phyloP scores from a whole-genome alignment of 1,140 invertebrate genomes.

The Cyclargus thomasi region DNA sequence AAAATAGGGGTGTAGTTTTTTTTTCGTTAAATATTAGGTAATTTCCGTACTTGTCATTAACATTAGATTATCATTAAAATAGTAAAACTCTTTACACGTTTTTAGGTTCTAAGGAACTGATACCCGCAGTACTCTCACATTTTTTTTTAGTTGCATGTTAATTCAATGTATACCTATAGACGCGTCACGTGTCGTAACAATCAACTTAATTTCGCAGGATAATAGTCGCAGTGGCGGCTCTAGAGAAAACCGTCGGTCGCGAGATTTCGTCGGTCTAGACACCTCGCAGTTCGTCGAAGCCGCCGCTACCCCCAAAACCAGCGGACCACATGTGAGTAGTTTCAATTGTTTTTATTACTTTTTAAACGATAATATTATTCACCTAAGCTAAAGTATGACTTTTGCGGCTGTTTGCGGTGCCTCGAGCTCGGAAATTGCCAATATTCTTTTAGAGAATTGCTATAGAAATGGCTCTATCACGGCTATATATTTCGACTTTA shows the following conservation, averaged over 20 bases:
- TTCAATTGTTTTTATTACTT: slow-evolving; percentile 20
- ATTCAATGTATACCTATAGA: too few relatives aligned
- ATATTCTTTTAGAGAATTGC: background rate
- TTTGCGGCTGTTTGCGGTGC: background rate
- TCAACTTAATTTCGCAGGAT: slow-evolving; percentile 34
- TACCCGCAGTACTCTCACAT: too few relatives aligned
- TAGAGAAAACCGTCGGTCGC: slow-evolving; percentile 47
- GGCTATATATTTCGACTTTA: too few relatives aligned
- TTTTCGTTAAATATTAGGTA: too few relatives aligned
- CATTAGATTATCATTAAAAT: too few relatives aligned
- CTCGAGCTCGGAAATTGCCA: background rate
- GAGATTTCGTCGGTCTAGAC: slow-evolving; percentile 49
- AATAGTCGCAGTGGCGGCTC: slow-evolving; percentile 46
- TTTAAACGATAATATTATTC: slow-evolving; percentile 9
- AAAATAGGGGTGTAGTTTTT: too few relatives aligned
- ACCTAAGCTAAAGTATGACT: background rate
- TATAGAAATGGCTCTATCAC: slow-evolving; percentile 20
- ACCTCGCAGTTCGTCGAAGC: slow-evolving; percentile 34
- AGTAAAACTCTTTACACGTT: too few relatives aligned
- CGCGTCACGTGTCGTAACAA: background rate
- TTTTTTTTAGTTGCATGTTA: too few relatives aligned
- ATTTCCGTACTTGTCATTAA: too few relatives aligned
- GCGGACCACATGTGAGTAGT: slow-evolving; percentile 41
- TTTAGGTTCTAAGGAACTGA: too few relatives aligned
- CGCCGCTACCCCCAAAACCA: slow-evolving; percentile 29